Evolutionary conservation across 2,797 vertebrate species (phyloP).

Genomic region (Rhadinocentrus ornatus): DNA sequence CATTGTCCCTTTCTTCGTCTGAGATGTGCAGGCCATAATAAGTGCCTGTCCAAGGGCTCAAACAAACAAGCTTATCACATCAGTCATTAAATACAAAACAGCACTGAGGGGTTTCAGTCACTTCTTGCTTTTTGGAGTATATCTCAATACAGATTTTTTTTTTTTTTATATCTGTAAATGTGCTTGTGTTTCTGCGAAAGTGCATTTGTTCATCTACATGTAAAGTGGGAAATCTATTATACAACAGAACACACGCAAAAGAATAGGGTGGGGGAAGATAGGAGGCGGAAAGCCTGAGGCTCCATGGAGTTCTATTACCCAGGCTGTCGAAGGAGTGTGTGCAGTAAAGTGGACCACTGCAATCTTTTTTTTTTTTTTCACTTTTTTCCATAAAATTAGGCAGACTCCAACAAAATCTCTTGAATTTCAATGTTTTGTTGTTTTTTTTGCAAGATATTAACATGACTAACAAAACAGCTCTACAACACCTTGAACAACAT

Average conservation of each 20-base stretch:
- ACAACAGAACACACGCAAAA: slow-evolving; percentile 34
- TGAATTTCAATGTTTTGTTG: slow-evolving; percentile 16
- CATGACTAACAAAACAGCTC: slow-evolving; percentile 14
- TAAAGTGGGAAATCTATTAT: slow-evolving; percentile 58
- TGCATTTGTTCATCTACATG: slow-evolving; percentile 41
- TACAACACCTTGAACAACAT: not conserved
- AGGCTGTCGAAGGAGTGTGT: slow-evolving; percentile 45
- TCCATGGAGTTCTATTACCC: slow-evolving; percentile 47
- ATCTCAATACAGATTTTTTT: slow-evolving; percentile 5
- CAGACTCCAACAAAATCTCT: slow-evolving; percentile 23
- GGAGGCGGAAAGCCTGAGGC: slow-evolving; percentile 46
- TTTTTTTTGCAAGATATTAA: not conserved
- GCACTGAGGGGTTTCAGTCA: slow-evolving; percentile 12
- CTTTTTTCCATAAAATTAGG: slow-evolving; percentile 35
- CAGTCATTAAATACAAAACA: slow-evolving; percentile 32
- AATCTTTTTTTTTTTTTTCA: slow-evolving; percentile 2
- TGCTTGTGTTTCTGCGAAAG: not conserved
- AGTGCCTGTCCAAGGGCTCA: slow-evolving; percentile 26
- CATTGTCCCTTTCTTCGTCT: slow-evolving; percentile 20
- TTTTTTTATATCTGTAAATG: not conserved
- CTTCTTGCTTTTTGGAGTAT: slow-evolving; percentile 23
- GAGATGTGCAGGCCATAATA: slow-evolving; percentile 38
- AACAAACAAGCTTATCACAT: slow-evolving; percentile 45
- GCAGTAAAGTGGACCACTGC: slow-evolving; percentile 26
- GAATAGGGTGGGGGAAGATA: not conserved